Base-by-base conservation (phyloP, 2,888 invertebrate genomes). In the Chouioia cunea region DNA sequence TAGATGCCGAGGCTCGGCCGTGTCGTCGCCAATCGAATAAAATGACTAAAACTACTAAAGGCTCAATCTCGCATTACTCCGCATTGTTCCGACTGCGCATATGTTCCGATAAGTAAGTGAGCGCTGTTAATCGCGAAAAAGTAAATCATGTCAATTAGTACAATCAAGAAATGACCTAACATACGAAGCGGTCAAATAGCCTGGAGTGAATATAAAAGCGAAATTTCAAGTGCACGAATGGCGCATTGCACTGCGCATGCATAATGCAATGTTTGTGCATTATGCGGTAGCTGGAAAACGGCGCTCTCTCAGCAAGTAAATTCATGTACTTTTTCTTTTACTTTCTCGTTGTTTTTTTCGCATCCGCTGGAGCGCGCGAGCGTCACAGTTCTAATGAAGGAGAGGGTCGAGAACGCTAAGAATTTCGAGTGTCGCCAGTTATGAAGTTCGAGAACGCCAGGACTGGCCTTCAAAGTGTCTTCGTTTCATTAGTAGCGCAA, bases 261-360 rank as follows among this genome's bases (percentile, higher is more conserved):
- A 69, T 74, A 73, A 73, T 75, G 71, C 74, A 75, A 72, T 71
- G 70, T 76, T 76, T 74, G 65, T 75, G 71, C 70, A 74, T 75
- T 73, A 75, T 73, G 72, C 70, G 67, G 73, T 18, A 36, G 43
- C 58, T 36, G 52, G 60, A 56, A 36, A 63, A 15, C n/a, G 57
- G 46, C 56, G 62, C 62, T 36, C 10, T 12, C 10, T 6, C 36
- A 36, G 36, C 36, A 6, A 36, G 36, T 36, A 1, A 36, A 10
- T 6, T 36, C 12, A 12, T 12, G 36, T 36, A 10, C 12, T 6
- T 36, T 36, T 36, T 36, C 12, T 36, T 36, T 27, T 27, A n/a
- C 27, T 27, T 6, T 27, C 27, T 27, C 27, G 3, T 2, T 27
- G 27, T 6, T 2, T 6, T 2, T 27, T 2, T 27, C 6, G 6